phyloP scores from a whole-genome alignment of 2,888 invertebrate species.

The Parasteatoda lunata region DNA sequence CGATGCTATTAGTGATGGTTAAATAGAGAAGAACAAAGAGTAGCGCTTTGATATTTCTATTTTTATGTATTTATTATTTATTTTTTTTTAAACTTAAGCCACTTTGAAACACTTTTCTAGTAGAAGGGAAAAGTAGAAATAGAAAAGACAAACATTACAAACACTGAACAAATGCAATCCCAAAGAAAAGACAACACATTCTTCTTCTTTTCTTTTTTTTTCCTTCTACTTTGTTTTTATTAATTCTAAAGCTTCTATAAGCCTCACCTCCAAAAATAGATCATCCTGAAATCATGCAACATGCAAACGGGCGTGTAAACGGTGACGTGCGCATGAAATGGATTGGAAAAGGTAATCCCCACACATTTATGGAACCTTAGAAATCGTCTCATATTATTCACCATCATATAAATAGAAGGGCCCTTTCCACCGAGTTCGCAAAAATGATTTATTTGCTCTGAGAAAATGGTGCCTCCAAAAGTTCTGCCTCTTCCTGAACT shows the following conservation, averaged over 20 bases:
- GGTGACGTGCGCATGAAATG: background rate
- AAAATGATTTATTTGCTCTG: background rate
- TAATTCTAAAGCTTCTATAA: background rate
- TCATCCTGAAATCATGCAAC: background rate
- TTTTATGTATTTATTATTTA: no score
- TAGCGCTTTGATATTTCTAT: no score
- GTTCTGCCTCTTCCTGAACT: background rate
- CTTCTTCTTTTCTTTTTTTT: no score
- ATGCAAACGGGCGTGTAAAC: background rate
- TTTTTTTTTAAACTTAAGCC: no score
- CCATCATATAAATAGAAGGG: conserved; percentile 39
- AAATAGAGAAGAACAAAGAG: no score
- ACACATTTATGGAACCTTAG: background rate
- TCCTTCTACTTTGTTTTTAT: background rate
- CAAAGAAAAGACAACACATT: no score
- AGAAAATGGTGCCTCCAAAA: conserved; percentile 7
- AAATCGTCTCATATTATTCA: conserved; percentile 32
- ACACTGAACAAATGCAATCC: no score
- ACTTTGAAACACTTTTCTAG: no score
- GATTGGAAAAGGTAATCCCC: background rate
- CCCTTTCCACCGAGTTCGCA: background rate
- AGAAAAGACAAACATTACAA: no score
- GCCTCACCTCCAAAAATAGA: background rate
- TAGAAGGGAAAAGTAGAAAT: no score
- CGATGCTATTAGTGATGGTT: no score